Conservation (phyloP, 2,113 vertebrate species). For the Orientallactaga bullata region DNA sequence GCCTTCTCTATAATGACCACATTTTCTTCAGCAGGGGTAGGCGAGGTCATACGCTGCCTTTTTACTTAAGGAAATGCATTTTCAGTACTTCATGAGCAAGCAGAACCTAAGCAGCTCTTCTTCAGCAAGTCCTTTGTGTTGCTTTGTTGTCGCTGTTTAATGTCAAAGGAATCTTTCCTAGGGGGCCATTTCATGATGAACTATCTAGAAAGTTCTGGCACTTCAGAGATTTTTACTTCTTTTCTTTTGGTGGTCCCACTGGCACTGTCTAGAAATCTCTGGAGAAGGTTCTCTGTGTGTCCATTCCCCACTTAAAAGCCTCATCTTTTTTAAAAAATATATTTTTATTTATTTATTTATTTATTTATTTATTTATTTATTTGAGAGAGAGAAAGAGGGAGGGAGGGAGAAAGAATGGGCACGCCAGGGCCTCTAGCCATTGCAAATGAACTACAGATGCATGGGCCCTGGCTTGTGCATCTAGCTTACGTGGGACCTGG, state of each 20-base stretch:
- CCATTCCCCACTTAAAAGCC: neutral
- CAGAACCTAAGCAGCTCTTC: neutral
- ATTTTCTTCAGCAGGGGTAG: neutral
- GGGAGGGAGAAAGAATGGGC: too few relatives aligned
- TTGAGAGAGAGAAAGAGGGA: too few relatives aligned
- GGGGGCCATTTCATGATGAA: slow-evolving; percentile 37
- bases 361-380: too few relatives aligned
- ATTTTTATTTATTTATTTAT: too few relatives aligned
- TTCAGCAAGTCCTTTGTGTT: neutral
- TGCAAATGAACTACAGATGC: too few relatives aligned
- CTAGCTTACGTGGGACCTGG: too few relatives aligned
- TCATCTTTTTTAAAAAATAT: too few relatives aligned
- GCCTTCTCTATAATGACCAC: neutral
- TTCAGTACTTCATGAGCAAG: neutral
- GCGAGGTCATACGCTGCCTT: neutral
- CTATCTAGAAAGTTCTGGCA: slow-evolving; percentile 37
- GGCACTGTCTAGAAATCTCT: neutral
- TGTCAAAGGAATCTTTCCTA: slow-evolving; percentile 37
- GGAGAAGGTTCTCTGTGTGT: neutral
- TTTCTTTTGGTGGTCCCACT: neutral
- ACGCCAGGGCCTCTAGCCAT: too few relatives aligned
- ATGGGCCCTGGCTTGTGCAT: too few relatives aligned
- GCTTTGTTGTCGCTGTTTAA: neutral
- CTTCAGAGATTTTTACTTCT: slow-evolving; percentile 2
- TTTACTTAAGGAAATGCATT: neutral